These are phyloP conservation scores for Polypterus bichir DNA, from an alignment of 2,113 vertebrate species.

Conservation along the genomic window DNA sequence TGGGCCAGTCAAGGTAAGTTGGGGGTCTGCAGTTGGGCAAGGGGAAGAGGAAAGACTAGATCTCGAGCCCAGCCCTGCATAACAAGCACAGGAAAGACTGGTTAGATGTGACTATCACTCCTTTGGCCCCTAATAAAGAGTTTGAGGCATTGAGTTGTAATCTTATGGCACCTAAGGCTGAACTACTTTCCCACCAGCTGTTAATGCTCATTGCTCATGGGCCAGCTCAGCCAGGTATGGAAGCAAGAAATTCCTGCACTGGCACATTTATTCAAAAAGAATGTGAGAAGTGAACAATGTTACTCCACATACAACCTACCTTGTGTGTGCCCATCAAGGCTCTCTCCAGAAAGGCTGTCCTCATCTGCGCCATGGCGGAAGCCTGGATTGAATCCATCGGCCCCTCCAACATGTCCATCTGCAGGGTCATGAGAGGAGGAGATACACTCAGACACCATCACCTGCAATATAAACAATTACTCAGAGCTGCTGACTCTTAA, in stretches of 20 bases:
- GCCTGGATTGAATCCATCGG: slow-evolving; percentile 40
- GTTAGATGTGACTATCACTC: not conserved
- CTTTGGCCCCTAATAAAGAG: rapidly evolving
- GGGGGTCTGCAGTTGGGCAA: slow-evolving; percentile 51
- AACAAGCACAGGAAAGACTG: slow-evolving; percentile 30
- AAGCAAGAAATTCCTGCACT: not conserved
- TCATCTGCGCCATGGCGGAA: slow-evolving; percentile 53
- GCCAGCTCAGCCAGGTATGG: too few relatives aligned
- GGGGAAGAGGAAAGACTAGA: slow-evolving; percentile 59
- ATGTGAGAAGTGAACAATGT: not conserved
- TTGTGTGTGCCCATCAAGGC: slow-evolving; percentile 69
- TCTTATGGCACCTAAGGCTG: slow-evolving; percentile 12
- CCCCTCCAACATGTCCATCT: slow-evolving; percentile 21
- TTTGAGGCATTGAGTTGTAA: slow-evolving; percentile 7
- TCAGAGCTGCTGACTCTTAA: too few relatives aligned
- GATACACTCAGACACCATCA: slow-evolving; percentile 34
- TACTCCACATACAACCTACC: slow-evolving; percentile 42
- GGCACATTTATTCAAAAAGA: not conserved
- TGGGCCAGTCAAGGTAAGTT: slow-evolving; percentile 51
- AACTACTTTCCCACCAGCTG: slow-evolving; percentile 1
- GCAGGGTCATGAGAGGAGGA: slow-evolving; percentile 30
- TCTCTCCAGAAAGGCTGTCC: slow-evolving; percentile 76
- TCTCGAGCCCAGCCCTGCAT: slow-evolving; percentile 46
- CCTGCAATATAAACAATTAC: slow-evolving; percentile 20
- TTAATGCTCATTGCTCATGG: not conserved